These are phyloP conservation scores for Lucifuga dentata DNA, from an alignment of 2,113 vertebrate genomes.

Conservation along the genomic window DNA sequence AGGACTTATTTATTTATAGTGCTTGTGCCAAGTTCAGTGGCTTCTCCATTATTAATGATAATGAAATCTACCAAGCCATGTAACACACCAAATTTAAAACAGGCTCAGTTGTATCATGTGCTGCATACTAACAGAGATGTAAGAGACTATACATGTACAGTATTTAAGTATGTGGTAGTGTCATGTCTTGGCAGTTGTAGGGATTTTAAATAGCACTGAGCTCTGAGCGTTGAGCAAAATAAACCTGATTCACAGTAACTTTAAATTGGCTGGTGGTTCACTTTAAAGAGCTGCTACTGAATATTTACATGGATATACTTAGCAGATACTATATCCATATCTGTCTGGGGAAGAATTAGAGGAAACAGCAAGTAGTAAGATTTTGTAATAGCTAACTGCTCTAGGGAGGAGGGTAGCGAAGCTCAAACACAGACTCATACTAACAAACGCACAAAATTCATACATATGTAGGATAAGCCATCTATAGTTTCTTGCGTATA, in stretches of 20 bases:
- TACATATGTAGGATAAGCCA: too few relatives aligned
- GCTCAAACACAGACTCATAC: background rate
- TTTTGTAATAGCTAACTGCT: slow-evolving; percentile 1
- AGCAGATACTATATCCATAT: background rate
- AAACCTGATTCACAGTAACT: slow-evolving; percentile 23
- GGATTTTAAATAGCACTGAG: slow-evolving; percentile 28
- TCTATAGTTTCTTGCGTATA: too few relatives aligned
- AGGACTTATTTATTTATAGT: slow-evolving; percentile 73
- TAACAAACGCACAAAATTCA: too few relatives aligned
- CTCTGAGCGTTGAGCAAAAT: slow-evolving; percentile 10
- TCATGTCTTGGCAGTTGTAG: slow-evolving; percentile 25
- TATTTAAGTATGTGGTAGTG: slow-evolving; percentile 20
- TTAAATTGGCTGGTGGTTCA: slow-evolving; percentile 18
- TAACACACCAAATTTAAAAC: slow-evolving; percentile 45
- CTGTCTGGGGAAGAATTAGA: background rate
- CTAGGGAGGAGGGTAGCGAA: background rate
- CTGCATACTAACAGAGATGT: slow-evolving; percentile 56
- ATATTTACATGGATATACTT: slow-evolving; percentile 24
- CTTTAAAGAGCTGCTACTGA: slow-evolving; percentile 30
- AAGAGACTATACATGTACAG: slow-evolving; percentile 37
- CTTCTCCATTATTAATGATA: slow-evolving; percentile 72
- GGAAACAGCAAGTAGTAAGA: background rate
- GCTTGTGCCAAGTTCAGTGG: slow-evolving; percentile 66
- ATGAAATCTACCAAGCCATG: slow-evolving; percentile 63
- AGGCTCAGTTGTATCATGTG: slow-evolving; percentile 48